phyloP scores from a whole-genome alignment of 2,113 vertebrate genomes.

The Pao palembangensis region DNA sequence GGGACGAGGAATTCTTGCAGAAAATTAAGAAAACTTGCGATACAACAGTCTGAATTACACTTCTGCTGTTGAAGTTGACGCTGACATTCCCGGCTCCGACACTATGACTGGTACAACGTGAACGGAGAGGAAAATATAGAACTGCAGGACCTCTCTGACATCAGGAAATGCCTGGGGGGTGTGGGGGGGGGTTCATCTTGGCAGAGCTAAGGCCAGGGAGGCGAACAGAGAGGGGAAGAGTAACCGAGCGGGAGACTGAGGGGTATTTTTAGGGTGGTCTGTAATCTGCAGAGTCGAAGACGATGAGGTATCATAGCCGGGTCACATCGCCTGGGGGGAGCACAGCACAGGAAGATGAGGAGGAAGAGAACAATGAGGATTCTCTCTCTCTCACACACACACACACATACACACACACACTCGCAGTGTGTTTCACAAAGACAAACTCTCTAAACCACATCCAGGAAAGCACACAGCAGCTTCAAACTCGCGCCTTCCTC shows the following conservation, averaged over 20 bases:
- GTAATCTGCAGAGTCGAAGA: conserved; percentile 51
- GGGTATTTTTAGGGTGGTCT: conserved; percentile 69
- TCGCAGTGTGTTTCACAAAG: conserved; percentile 31
- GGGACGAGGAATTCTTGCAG: conserved; percentile 53
- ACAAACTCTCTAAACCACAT: neutral
- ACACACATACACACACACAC: conserved; percentile 33
- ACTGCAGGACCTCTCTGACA: conserved; percentile 45
- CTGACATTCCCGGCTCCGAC: conserved; percentile 31
- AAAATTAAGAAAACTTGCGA: conserved; percentile 63
- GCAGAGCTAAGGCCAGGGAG: conserved; percentile 49
- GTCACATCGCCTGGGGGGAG: conserved; percentile 63
- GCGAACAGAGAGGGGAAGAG: conserved; percentile 40
- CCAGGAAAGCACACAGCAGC: neutral
- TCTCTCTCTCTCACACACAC: conserved; percentile 4
- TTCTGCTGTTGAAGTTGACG: conserved; percentile 35
- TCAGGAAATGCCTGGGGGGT: conserved; percentile 41
- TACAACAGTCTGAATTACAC: conserved; percentile 59
- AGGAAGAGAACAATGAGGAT: conserved; percentile 52
- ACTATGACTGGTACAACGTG: conserved; percentile 18
- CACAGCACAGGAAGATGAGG: conserved; percentile 55
- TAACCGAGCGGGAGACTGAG: conserved; percentile 31
- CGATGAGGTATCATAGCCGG: conserved; percentile 49
- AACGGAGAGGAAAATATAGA: conserved; percentile 26
- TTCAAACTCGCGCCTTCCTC: conserved; percentile 15
- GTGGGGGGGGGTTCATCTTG: conserved; percentile 57